Percentiles rank a stretch among this genome's conserved stretches.
These are phyloP conservation scores for Dendropsophus ebraccatus DNA, from an alignment of 2,113 vertebrate genomes.

Conservation along the genomic window DNA sequence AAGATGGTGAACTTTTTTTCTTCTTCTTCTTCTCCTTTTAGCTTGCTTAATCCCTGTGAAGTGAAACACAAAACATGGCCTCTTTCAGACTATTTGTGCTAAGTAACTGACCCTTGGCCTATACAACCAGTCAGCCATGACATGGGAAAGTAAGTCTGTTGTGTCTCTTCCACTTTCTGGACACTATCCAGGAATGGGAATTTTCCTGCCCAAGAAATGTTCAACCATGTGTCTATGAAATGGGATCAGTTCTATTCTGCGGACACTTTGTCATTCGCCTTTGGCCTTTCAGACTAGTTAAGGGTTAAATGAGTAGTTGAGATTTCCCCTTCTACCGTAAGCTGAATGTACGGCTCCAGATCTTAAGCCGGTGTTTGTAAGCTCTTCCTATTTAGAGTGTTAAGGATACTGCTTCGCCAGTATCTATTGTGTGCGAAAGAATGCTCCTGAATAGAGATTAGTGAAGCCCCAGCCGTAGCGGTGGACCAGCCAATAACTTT, in stretches of 20 bases:
- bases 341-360: constrained; percentile 46
- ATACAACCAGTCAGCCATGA: constrained; percentile 67
- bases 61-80: constrained; percentile 64
- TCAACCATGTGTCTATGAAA: constrained; percentile 61
- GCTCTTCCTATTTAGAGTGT: constrained; percentile 11
- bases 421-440: constrained; percentile 29
- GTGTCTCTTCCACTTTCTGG: constrained; percentile 67
- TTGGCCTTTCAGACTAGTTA: neutral
- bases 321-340: constrained; percentile 62
- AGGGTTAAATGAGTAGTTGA: constrained; percentile 58
- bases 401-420: constrained; percentile 33
- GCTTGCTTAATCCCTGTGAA: constrained; percentile 68
- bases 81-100: constrained; percentile 66
- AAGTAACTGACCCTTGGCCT: constrained; percentile 66
- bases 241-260: constrained; percentile 62
- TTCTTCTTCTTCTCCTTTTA: constrained; percentile 59
- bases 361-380: constrained; percentile 53
- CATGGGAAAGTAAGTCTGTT: constrained; percentile 63
- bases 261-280: constrained; percentile 23
- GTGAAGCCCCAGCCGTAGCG: neutral
- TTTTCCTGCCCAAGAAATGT: constrained; percentile 63
- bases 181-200: constrained; percentile 68
- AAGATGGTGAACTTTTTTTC: constrained; percentile 60
- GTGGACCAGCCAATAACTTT: neutral
- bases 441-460: constrained; percentile 40